Percentiles rank a stretch among this genome's conserved stretches.
Conservation (phyloP, 1,140 invertebrate genomes). For the Hypothenemus hampei region DNA sequence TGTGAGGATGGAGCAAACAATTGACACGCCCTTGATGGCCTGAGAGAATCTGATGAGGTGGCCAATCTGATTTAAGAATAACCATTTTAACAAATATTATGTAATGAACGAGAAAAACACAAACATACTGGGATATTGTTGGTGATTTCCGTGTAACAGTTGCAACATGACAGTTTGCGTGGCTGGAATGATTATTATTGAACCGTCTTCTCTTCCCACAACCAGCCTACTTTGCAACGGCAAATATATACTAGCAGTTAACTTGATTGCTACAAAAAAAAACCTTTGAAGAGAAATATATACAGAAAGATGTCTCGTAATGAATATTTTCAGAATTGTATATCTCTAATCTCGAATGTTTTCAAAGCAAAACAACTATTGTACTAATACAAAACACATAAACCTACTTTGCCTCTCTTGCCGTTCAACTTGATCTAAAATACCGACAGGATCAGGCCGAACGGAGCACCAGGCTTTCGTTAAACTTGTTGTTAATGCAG, state of each 20-base stretch:
- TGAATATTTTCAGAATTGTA: too few relatives aligned
- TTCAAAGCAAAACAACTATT: too few relatives aligned
- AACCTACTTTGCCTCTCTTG: constrained; percentile 37
- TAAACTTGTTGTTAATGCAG: constrained; percentile 72
- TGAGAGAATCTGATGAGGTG: constrained; percentile 79
- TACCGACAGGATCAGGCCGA: constrained; percentile 81
- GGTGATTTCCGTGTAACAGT: constrained; percentile 83
- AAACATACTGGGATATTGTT: constrained; percentile 72
- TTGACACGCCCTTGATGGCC: constrained; percentile 94
- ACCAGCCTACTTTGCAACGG: constrained; percentile 89
- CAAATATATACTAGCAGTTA: constrained; percentile 90
- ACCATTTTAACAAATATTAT: constrained; percentile 2
- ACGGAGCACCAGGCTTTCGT: constrained; percentile 81
- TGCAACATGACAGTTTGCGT: constrained; percentile 94
- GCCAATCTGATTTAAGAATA: constrained; percentile 73
- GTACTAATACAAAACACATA: background rate
- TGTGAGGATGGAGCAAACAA: constrained; percentile 91
- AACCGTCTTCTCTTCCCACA: constrained; percentile 91
- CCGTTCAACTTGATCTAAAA: constrained; percentile 79
- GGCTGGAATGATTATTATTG: constrained; percentile 94
- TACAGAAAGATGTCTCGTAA: background rate
- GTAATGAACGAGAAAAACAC: background rate
- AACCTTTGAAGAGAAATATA: background rate
- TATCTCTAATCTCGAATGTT: too few relatives aligned
- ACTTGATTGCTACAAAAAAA: constrained; percentile 54